Percentiles rank a stretch among this genome's conserved stretches.
Conservation (phyloP, 1,140 invertebrate species). For the Zaprionus inermis region DNA sequence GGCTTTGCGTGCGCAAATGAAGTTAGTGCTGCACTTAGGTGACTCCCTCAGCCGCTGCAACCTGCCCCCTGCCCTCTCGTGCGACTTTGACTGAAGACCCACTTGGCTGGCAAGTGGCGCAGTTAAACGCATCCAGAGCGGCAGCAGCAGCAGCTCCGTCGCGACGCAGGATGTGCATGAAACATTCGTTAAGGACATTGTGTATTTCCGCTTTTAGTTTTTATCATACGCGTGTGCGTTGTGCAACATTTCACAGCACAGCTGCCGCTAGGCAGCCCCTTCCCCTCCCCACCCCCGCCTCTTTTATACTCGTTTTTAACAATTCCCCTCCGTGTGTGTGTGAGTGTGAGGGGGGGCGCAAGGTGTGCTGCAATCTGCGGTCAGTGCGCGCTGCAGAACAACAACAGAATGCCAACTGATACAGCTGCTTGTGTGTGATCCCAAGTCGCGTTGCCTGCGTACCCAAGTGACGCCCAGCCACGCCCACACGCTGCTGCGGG, state of each 20-base stretch:
- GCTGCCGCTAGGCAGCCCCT: slow-evolving; percentile 10
- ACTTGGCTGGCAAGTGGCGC: slow-evolving; percentile 35
- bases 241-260: slow-evolving; percentile 28
- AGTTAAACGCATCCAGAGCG: slow-evolving; percentile 19
- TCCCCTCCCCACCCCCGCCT: neutral
- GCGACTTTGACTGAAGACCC: slow-evolving; percentile 16
- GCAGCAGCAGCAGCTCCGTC: neutral
- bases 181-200: slow-evolving; percentile 74
- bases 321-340: slow-evolving; percentile 1
- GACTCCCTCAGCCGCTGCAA: slow-evolving; percentile 15
- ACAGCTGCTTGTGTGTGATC: slow-evolving; percentile 19
- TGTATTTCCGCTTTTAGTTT: slow-evolving; percentile 48
- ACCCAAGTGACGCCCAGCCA: neutral
- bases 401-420: slow-evolving; percentile 15
- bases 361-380: slow-evolving; percentile 20
- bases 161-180: slow-evolving; percentile 61
- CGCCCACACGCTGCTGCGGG: no score
- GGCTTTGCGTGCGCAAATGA: slow-evolving; percentile 65
- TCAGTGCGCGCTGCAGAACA: slow-evolving; percentile 14
- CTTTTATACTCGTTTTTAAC: neutral
- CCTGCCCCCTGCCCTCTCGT: neutral
- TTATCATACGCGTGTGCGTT: slow-evolving; percentile 34
- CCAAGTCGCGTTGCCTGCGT: slow-evolving; percentile 11
- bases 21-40: slow-evolving; percentile 70
- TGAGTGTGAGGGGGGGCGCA: neutral